Percentiles rank a stretch among this genome's conserved stretches.
Evolutionary conservation across 2,888 invertebrate genomes (phyloP).

Genomic region (Entomobrya proxima): DNA sequence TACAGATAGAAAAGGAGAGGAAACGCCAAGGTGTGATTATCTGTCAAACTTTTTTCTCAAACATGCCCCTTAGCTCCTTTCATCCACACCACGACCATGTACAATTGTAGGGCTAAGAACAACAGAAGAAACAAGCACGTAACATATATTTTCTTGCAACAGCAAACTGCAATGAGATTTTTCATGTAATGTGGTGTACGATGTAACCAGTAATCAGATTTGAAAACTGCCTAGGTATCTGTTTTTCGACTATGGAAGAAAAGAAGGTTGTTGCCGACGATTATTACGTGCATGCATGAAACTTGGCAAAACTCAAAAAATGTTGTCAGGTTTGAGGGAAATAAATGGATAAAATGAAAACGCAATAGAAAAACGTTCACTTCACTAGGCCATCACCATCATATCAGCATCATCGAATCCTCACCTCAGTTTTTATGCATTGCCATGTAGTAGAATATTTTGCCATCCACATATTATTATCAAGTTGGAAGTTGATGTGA

Average conservation of each 20-base stretch:
- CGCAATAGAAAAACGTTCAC: conserved; percentile 6
- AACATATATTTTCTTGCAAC: conserved; percentile 12
- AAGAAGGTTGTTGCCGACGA: not conserved
- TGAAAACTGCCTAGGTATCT: conserved; percentile 51
- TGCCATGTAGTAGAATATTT: not conserved
- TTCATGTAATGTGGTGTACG: not conserved
- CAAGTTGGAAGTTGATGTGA: conserved; percentile 30
- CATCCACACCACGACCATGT: conserved; percentile 7
- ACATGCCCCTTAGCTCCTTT: conserved; percentile 61
- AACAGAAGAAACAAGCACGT: not conserved
- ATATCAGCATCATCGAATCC: conserved; percentile 24
- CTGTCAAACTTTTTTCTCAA: conserved; percentile 62
- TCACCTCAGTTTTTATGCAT: not conserved
- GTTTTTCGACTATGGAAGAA: conserved; percentile 45
- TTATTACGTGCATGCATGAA: conserved; percentile 39
- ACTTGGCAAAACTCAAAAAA: conserved; percentile 51
- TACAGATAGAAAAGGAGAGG: conserved; percentile 59
- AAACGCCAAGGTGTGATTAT: conserved; percentile 68
- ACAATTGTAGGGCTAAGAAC: not conserved
- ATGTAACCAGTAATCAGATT: conserved; percentile 54
- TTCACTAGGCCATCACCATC: conserved; percentile 7
- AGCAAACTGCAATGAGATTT: conserved; percentile 19
- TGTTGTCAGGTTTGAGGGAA: conserved; percentile 53
- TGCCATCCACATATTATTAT: conserved; percentile 62
- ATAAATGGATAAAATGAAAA: conserved; percentile 59